Evolutionary conservation across 2,113 vertebrate genomes (phyloP).

Genomic region (Pitta sordida): DNA sequence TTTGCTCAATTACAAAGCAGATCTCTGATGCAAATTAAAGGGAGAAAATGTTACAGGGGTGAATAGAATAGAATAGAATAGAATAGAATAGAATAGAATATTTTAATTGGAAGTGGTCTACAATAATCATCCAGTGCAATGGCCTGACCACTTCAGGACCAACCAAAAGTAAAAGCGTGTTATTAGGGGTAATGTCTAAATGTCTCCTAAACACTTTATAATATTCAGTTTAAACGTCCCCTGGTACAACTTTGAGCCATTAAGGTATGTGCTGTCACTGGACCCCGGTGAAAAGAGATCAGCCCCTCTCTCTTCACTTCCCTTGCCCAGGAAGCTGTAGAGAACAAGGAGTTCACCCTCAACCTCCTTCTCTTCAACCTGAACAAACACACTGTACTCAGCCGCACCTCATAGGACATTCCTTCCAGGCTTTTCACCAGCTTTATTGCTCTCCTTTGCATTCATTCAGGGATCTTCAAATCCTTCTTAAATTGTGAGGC

Average conservation of each 20-base stretch:
- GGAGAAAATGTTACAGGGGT: background rate
- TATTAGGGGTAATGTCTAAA: background rate
- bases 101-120: no score
- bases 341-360: background rate
- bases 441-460: background rate
- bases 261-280: background rate
- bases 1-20: background rate
- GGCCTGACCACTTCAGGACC: background rate
- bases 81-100: background rate
- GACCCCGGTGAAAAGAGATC: background rate
- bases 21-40: background rate
- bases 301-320: background rate
- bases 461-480: background rate
- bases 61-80: background rate
- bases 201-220: background rate
- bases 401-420: background rate
- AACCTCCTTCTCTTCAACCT: background rate
- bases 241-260: background rate
- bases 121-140: no score
- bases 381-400: background rate
- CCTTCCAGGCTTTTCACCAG: background rate
- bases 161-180: background rate
- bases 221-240: background rate
- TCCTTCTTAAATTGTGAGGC: background rate
- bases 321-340: background rate